A percentile compares a stretch with the other conserved stretches of the same genome.
These are phyloP conservation scores for Melanostoma scalare DNA, from an alignment of 2,888 invertebrate species.

Conservation along the genomic window DNA sequence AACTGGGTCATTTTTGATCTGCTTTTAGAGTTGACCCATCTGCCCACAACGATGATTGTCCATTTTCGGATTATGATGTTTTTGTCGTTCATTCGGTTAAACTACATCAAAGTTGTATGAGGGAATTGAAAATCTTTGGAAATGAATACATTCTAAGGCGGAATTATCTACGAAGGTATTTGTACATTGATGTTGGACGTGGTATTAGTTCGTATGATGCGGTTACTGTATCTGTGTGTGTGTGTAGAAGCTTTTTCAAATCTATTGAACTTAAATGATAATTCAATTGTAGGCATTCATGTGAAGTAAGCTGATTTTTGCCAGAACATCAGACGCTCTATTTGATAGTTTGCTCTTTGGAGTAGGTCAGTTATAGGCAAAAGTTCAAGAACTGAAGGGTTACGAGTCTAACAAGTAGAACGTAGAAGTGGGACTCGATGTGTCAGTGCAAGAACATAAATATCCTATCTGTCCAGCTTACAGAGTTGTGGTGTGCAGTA, in stretches of 20 bases:
- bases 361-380: too few relatives aligned
- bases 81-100: constrained; percentile 27
- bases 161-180: neutral
- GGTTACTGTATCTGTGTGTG: neutral
- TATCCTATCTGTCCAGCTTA: too few relatives aligned
- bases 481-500: too few relatives aligned
- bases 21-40: constrained; percentile 4
- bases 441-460: too few relatives aligned
- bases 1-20: constrained; percentile 36
- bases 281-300: neutral
- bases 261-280: neutral
- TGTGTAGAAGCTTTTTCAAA: neutral
- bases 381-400: too few relatives aligned
- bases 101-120: constrained; percentile 48
- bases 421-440: too few relatives aligned
- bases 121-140: constrained; percentile 45
- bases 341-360: too few relatives aligned
- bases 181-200: neutral
- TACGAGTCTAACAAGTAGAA: too few relatives aligned
- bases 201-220: neutral
- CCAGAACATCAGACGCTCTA: neutral
- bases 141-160: constrained; percentile 17
- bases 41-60: constrained; percentile 55
- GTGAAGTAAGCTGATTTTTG: neutral
- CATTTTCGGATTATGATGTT: constrained; percentile 67